phyloP scores from a whole-genome alignment of 2,797 vertebrate species.

The Phyllotis vaccarum region DNA sequence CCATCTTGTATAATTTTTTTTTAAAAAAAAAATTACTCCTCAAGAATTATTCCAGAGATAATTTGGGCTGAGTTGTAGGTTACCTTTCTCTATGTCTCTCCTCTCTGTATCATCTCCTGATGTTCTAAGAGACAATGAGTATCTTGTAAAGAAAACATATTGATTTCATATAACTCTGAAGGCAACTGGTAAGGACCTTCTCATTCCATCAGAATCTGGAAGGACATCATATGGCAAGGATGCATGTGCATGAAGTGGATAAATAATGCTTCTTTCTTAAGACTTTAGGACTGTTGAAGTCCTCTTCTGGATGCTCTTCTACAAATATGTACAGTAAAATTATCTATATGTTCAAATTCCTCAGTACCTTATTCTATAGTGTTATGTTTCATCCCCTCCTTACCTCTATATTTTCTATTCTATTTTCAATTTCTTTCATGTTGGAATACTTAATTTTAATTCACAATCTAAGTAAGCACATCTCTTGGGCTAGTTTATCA shows the following conservation, averaged over 20 bases:
- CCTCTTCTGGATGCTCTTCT: background rate
- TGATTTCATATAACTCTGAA: background rate
- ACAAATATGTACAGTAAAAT: background rate
- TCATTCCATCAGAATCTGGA: background rate
- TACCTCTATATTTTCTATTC: background rate
- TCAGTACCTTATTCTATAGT: background rate
- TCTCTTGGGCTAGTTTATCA: background rate
- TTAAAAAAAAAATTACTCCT: background rate
- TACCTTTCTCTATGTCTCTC: background rate
- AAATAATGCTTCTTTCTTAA: background rate
- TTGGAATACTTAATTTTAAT: background rate
- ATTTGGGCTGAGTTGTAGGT: background rate
- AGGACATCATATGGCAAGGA: background rate
- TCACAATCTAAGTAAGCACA: background rate
- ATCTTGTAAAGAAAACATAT: background rate
- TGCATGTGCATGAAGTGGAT: background rate
- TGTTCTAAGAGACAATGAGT: background rate
- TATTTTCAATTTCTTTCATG: background rate
- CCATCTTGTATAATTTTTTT: background rate
- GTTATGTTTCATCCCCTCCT: background rate
- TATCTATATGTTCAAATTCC: background rate
- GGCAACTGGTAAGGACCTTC: background rate
- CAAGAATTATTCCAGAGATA: background rate
- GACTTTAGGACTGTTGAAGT: background rate
- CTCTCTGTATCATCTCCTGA: background rate